Conservation (phyloP, 2,888 invertebrate species). For the Lasioglossum figueresi region DNA sequence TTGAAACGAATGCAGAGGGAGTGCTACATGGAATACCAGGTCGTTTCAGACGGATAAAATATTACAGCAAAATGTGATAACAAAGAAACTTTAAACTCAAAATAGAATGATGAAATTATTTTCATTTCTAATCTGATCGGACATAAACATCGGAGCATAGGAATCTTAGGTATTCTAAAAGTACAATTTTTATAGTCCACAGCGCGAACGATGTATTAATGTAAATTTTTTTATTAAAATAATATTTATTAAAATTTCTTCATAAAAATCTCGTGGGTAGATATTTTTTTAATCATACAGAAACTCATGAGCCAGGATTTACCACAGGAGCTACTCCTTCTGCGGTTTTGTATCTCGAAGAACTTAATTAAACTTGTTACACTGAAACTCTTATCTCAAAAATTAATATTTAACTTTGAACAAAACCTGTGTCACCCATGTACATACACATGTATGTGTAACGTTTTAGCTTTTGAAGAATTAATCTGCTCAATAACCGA, state of each 20-base stretch:
- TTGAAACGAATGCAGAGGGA: no score
- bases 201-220: not conserved
- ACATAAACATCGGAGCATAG: no score
- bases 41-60: no score
- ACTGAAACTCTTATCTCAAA: not conserved
- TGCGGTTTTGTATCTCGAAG: not conserved
- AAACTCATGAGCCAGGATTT: not conserved
- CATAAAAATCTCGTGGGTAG: not conserved
- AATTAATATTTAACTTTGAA: constrained; percentile 4
- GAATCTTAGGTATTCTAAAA: no score
- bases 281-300: not conserved
- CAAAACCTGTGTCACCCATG: not conserved
- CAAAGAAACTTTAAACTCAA: no score
- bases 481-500: not conserved
- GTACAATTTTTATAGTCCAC: no score
- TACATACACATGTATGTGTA: not conserved
- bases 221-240: not conserved
- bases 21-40: no score
- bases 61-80: no score
- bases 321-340: not conserved
- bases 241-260: not conserved
- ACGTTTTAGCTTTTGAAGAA: not conserved
- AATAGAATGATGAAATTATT: no score
- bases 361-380: constrained; percentile 1
- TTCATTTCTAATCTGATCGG: no score